Conservation (phyloP, 2,797 vertebrate species). For the Squalus acanthias region DNA sequence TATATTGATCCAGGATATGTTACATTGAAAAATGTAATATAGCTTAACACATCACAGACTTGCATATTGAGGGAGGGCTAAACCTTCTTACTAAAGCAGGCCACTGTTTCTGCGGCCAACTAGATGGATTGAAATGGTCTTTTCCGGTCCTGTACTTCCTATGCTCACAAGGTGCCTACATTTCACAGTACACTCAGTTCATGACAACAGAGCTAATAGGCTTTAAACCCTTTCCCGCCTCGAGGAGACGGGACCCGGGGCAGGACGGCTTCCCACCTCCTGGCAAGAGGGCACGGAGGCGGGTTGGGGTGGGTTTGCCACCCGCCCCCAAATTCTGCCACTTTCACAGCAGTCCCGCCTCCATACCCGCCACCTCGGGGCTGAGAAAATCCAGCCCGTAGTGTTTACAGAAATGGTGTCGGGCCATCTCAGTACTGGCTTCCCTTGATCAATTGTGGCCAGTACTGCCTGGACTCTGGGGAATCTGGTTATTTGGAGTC, state of each 20-base stretch:
- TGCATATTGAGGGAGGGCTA: background rate
- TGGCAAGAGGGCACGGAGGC: no score
- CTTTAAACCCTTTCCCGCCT: no score
- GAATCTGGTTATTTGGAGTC: background rate
- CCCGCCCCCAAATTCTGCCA: no score
- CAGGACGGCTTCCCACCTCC: no score
- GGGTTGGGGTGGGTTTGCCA: no score
- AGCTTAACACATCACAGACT: background rate
- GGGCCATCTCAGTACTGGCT: background rate
- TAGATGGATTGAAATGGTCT: background rate
- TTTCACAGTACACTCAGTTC: background rate
- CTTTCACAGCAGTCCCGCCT: no score
- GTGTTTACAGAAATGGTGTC: background rate
- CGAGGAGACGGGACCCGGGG: no score
- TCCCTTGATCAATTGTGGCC: background rate
- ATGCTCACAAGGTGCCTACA: background rate
- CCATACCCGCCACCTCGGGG: no score
- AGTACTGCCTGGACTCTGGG: background rate
- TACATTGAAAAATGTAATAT: background rate
- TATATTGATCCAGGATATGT: background rate
- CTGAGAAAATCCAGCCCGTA: no score
- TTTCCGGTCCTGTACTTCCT: background rate
- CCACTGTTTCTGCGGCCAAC: background rate
- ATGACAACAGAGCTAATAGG: background rate
- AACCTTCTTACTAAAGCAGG: background rate